These are phyloP conservation scores for Chelonia mydas DNA, from an alignment of 2,797 vertebrate genomes.

Conservation along the genomic window DNA sequence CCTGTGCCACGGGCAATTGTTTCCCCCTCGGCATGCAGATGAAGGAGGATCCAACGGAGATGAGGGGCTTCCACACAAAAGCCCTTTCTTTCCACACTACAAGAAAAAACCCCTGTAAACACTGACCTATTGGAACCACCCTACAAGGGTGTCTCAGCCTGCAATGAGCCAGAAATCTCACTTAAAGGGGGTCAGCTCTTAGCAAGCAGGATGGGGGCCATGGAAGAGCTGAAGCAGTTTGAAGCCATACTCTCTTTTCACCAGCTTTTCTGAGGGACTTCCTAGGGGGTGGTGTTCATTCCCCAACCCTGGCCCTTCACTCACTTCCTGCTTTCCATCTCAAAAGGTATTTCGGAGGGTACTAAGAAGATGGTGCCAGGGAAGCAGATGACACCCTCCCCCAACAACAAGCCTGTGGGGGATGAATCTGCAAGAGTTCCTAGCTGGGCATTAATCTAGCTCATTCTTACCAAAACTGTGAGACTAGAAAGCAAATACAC, in stretches of 20 bases:
- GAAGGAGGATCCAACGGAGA: not conserved
- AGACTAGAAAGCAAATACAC: not conserved
- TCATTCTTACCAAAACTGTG: not conserved
- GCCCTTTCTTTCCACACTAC: not conserved
- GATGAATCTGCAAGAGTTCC: not conserved
- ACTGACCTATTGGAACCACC: not conserved
- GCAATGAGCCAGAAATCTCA: not conserved
- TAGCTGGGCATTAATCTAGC: not conserved
- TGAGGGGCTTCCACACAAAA: rapidly evolving
- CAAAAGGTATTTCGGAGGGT: not conserved
- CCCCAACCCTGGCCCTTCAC: not conserved
- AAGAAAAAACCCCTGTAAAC: not conserved
- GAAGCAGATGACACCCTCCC: not conserved
- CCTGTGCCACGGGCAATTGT: not conserved
- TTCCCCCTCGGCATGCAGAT: not conserved
- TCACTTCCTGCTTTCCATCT: rapidly evolving
- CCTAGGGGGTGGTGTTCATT: rapidly evolving
- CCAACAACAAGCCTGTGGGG: rapidly evolving
- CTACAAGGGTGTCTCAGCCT: not conserved
- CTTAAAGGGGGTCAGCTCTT: not conserved
- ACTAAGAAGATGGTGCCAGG: not conserved
- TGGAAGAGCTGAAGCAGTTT: not conserved
- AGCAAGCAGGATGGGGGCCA: too few species aligned
- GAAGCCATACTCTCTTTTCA: not conserved
- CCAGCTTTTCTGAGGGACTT: not conserved